Evolutionary conservation across 2,888 invertebrate species (phyloP).

Genomic region (Hesperia comma): DNA sequence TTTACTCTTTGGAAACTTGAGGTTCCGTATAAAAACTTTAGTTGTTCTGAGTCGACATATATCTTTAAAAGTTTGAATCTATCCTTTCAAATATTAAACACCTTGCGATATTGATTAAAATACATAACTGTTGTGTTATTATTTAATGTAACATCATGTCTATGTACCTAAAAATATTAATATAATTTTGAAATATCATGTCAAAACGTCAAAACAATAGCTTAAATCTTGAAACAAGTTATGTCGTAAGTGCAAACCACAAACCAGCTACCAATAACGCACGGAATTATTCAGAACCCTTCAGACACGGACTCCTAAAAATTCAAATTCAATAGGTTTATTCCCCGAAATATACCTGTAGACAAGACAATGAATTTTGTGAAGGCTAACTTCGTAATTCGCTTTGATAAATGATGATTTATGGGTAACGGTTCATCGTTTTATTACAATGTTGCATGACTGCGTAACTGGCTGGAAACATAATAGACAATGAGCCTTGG

Average conservation of each 20-base stretch:
- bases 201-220: no score
- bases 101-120: no score
- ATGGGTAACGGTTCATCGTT: conserved; percentile 24
- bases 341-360: conserved; percentile 13
- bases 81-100: no score
- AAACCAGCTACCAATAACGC: neutral
- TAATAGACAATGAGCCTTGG: conserved; percentile 12
- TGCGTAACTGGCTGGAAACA: conserved; percentile 12
- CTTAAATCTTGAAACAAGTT: no score
- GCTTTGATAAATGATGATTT: conserved; percentile 32
- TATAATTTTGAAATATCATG: no score
- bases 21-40: no score
- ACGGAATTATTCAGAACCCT: neutral
- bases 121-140: no score
- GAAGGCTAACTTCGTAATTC: conserved; percentile 26
- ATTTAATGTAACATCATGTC: no score
- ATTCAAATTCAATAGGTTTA: conserved; percentile 23
- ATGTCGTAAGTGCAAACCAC: neutral
- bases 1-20: no score
- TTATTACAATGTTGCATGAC: conserved; percentile 35
- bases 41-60: no score
- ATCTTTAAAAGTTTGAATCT: no score
- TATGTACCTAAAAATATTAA: no score
- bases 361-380: conserved; percentile 27
- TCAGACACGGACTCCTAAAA: neutral